Conservation (phyloP, 2,797 vertebrate species). For the Chloroceryle inda region DNA sequence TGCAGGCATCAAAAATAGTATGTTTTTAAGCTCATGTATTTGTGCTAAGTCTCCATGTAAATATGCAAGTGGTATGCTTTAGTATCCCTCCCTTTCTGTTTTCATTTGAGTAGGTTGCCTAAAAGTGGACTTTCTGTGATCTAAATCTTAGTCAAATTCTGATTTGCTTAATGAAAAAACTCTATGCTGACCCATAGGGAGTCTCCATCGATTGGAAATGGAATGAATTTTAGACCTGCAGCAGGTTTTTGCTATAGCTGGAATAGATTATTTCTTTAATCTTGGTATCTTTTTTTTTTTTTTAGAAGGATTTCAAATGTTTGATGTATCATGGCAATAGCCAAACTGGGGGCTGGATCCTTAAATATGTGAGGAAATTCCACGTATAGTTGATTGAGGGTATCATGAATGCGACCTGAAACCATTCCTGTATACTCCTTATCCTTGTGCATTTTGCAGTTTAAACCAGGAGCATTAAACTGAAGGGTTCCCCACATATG, state of each 20-base stretch:
- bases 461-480: background rate
- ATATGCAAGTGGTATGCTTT: background rate
- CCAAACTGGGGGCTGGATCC: background rate
- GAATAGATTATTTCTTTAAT: background rate
- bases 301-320: background rate
- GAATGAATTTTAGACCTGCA: background rate
- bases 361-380: background rate
- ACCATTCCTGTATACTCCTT: background rate
- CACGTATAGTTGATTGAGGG: background rate
- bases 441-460: background rate
- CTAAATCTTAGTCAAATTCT: background rate
- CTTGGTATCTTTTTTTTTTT: background rate
- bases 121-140: background rate
- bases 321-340: background rate
- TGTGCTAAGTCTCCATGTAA: background rate
- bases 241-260: background rate
- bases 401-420: background rate
- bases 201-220: background rate
- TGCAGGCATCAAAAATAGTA: background rate
- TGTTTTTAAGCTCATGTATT: background rate
- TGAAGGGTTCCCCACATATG: background rate
- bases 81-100: background rate
- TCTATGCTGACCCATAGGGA: background rate
- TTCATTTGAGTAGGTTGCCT: background rate
- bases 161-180: background rate